phyloP scores from a whole-genome alignment of 2,888 invertebrate species.

The Nymphalis polychloros region DNA sequence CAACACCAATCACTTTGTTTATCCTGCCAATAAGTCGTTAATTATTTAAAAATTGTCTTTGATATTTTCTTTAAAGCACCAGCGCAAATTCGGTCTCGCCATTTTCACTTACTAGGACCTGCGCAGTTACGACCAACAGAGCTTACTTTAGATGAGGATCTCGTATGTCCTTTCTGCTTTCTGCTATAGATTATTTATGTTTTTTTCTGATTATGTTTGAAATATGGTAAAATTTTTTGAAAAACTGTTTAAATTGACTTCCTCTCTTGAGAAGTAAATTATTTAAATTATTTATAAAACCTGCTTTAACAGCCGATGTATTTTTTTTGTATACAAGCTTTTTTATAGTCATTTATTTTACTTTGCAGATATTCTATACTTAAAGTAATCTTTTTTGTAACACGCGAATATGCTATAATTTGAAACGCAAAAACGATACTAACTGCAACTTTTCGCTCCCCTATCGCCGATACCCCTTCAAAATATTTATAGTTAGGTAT shows the following conservation, averaged over 20 bases:
- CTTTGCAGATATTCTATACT: too few species aligned
- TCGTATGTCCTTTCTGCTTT: neutral
- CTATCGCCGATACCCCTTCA: too few species aligned
- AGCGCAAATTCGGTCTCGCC: slow-evolving; percentile 16
- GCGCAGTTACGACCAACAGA: slow-evolving; percentile 12
- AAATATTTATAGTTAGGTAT: too few species aligned
- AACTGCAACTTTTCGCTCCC: too few species aligned
- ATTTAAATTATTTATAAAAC: neutral
- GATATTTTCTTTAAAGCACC: slow-evolving; percentile 16
- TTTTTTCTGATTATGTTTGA: neutral
- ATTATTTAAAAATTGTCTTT: slow-evolving; percentile 13
- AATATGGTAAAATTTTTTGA: neutral
- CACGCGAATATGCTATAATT: too few species aligned
- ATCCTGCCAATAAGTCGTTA: slow-evolving; percentile 5
- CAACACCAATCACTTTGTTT: slow-evolving; percentile 1
- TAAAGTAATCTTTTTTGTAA: too few species aligned
- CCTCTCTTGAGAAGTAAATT: neutral
- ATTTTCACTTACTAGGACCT: slow-evolving; percentile 18
- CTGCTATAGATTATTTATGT: too few species aligned
- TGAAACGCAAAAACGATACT: too few species aligned
- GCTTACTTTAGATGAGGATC: neutral
- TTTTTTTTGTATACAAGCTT: neutral
- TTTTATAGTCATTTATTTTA: too few species aligned
- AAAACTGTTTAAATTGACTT: neutral
- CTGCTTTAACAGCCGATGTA: neutral